Base-by-base conservation (phyloP, 2,888 invertebrate genomes). In the Galerucella nymphaeae region DNA sequence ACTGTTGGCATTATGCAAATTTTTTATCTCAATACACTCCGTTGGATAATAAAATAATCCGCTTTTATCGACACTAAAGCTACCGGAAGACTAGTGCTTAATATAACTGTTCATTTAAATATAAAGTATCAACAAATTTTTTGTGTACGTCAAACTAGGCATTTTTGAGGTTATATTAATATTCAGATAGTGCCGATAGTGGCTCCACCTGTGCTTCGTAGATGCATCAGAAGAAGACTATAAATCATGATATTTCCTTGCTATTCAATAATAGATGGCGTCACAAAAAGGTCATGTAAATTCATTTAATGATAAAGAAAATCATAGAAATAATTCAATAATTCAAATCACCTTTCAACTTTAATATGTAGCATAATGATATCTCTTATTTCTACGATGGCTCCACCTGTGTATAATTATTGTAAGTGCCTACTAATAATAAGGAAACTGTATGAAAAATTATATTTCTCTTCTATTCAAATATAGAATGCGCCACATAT, bases 1-100 rank as follows among this genome's bases (percentile, higher is more conserved):
- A 20, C 59, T 61, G 69, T 59, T 73, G 64, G 73, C 69, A 66
- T 63, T 67, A 70, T 73, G 66, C 62, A 20, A 70, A 70, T 72
- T 70, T 70, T 18, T 62, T 53, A 41, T 16, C 16, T 23, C 42
- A 45, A 45, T n/a, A 41, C 48, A 30, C 41, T 53, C 69, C 69
- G 69, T 69, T 69, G 62, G 11, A 53, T 61, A 16, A 9, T 30
- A 55, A 61, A 59, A 67, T 50, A 16, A 59, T 30, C 2, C 13
- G 61, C 61, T 38, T 68, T 42, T 41, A 66, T 55, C 55, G 13
- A 38, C 42, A 42, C 48, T 53, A 38, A 50, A 50, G 14, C 53
- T 20, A 69, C 62, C 69, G 69, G 69, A 69, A 69, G 62, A 69
- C 53, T 62, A n/a, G n/a, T n/a, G 41, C 62, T 16, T 50, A 14